phyloP scores from a whole-genome alignment of 2,888 invertebrate species.

The Drosophila nr. fundita region DNA sequence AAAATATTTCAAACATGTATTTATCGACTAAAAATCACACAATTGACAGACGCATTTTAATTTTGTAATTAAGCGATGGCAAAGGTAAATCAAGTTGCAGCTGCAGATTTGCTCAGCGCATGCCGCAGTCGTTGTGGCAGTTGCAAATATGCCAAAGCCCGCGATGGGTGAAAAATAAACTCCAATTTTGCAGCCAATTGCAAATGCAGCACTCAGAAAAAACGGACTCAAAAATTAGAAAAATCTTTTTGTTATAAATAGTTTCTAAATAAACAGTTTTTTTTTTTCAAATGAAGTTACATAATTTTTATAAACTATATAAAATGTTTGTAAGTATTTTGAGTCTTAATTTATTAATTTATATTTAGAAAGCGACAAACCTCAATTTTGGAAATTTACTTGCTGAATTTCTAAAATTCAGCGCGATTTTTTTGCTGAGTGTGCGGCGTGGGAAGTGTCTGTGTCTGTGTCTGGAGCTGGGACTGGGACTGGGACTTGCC shows the following conservation, averaged over 20 bases:
- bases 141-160: background rate
- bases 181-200: conserved; percentile 8
- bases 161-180: conserved; percentile 25
- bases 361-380: background rate
- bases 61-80: background rate
- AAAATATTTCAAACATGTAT: background rate
- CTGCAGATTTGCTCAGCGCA: conserved; percentile 8
- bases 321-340: too few relatives aligned
- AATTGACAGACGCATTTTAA: background rate
- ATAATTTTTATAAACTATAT: too few relatives aligned
- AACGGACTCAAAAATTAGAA: background rate
- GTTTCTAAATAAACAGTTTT: background rate
- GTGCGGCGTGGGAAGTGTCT: conserved; percentile 25
- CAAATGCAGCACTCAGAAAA: conserved; percentile 1
- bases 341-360: too few relatives aligned
- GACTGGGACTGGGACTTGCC: conserved; percentile 22
- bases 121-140: conserved; percentile 25
- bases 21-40: background rate
- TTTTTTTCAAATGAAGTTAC: background rate
- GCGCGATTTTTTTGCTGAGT: background rate
- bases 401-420: background rate
- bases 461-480: conserved; percentile 9
- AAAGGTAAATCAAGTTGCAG: background rate
- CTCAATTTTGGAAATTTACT: background rate
- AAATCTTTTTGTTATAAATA: background rate